Base-by-base conservation (phyloP, 2,888 invertebrate genomes). In the Epicampocera succincta region DNA sequence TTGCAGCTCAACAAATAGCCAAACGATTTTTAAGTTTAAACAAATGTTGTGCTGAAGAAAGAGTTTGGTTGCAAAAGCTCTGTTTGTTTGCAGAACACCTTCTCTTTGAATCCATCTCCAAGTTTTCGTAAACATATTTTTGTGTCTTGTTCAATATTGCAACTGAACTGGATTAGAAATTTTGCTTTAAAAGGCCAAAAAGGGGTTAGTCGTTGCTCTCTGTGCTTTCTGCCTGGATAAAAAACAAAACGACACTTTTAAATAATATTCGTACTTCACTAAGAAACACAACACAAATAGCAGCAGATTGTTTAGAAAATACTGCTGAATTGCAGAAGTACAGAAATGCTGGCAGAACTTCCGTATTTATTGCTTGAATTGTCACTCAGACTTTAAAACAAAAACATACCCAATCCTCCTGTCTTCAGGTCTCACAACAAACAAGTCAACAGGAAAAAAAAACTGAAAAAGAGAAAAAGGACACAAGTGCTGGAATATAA, bases 161-260 rank as follows among this genome's bases (percentile, higher is more conserved):
- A 85, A 85, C 86, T 87, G 87, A 85, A 83, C 86, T 87, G 86
- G 86, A 88, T 88, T 88, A 87, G 85, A 86, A 87, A 86, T 87
- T 87, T 86, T 83, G 50, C 44, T 60, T 56, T 21, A 71, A 66
- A 61, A 44, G 65, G n/a, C n/a, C 63, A 68, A 60, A 60, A 44
- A 33, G 13, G 17, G 17, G 54, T 52, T 33, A n/a, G n/a, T n/a
- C n/a, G n/a, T n/a, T n/a, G n/a, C n/a, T n/a, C n/a, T n/a, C n/a
- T n/a, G n/a, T n/a, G n/a, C n/a, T n/a, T n/a, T n/a, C n/a, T n/a
- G n/a, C n/a, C n/a, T n/a, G n/a, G n/a, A n/a, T n/a, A n/a, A n/a
- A n/a, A n/a, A n/a, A n/a, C n/a, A n/a, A n/a, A 6, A 33, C 33
- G 9, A 13, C 6, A 13, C 50, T 48, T 58, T n/a, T 33, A 68